Base-by-base conservation (phyloP, 1,140 invertebrate genomes). In the Hestina assimilis region DNA sequence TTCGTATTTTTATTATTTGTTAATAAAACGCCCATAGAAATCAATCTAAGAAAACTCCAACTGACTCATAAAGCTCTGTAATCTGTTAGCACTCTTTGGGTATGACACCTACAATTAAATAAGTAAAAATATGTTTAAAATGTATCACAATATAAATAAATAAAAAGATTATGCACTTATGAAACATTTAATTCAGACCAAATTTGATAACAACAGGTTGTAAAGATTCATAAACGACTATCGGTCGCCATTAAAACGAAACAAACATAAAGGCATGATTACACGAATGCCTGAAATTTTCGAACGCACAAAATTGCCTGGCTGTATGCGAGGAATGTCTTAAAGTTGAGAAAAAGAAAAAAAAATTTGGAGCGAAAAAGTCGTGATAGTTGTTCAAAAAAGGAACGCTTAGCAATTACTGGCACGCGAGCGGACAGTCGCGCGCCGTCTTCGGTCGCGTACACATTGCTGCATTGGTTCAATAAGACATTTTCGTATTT, bases 351-450 rank as follows among this genome's bases (percentile, higher is more conserved):
- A 59, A 63, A 67, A 66, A 64, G 59, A 58, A 66, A 72, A 72
- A 69, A 79, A 70, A 79, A 83, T 82, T 79, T 79, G 72, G 82
- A 83, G 72, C 82, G 81, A 87, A 87, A 87, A 77, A 86, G 76
- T 87, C 84, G 84, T 87, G 82, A 87, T 87, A 84, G 82, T 80
- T 80, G 72, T 83, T 84, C 80, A 75, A 85, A 87, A 85, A 85
- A 83, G 78, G 82, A 84, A 87, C 79, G 71, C 70, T 67, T 61
- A 55, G 69, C 81, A 79, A 87, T 85, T 87, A 87, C 84, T 80
- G 84, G 84, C 84, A 87, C 84, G 84, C 84, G 84, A 87, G 75
- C 78, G 68, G 63, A 65, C 75, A 77, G 84, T 83, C 82, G 84
- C 84, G 84, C 81, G 79, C 78, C 82, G 33, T 11, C 40, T 47